These are phyloP conservation scores for Caranx melampygus DNA, from an alignment of 2,113 vertebrate genomes.

Conservation along the genomic window DNA sequence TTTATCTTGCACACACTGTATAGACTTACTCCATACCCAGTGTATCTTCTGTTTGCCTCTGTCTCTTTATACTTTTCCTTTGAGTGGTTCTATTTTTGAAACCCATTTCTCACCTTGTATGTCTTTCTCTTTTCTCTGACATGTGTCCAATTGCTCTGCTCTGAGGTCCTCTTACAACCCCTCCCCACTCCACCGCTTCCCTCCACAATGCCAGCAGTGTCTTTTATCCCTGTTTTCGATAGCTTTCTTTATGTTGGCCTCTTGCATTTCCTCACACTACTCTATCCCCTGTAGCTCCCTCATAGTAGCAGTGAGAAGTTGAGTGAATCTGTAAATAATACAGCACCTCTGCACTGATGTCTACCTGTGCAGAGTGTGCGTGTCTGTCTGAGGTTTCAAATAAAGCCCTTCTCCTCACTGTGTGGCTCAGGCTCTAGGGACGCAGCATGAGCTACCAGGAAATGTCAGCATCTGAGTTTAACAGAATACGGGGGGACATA, in stretches of 20 bases:
- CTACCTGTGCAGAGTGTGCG: constrained; percentile 21
- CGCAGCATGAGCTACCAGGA: constrained; percentile 31
- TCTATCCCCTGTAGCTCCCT: constrained; percentile 25
- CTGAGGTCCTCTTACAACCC: constrained; percentile 34
- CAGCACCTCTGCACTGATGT: constrained; percentile 46
- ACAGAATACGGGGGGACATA: neutral
- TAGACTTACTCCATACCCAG: neutral
- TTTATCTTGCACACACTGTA: neutral
- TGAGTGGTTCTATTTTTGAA: neutral
- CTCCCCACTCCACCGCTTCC: constrained; percentile 4
- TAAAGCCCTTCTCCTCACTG: constrained; percentile 58
- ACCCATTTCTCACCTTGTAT: constrained; percentile 32
- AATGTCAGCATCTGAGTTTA: constrained; percentile 47
- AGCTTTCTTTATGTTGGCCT: constrained; percentile 30
- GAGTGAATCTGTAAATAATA: constrained; percentile 75
- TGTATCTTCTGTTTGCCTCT: neutral
- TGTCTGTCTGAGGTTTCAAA: constrained; percentile 53
- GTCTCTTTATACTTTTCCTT: constrained; percentile 10
- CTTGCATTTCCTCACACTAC: constrained; percentile 4
- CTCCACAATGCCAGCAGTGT: constrained; percentile 15
- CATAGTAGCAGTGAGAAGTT: constrained; percentile 46
- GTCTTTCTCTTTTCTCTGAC: constrained; percentile 21
- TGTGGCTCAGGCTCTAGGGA: constrained; percentile 33
- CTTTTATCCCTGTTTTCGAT: neutral
- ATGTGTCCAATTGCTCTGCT: constrained; percentile 39